Base-by-base conservation (phyloP, 1,140 invertebrate species). In the Thaumatotibia leucotreta region DNA sequence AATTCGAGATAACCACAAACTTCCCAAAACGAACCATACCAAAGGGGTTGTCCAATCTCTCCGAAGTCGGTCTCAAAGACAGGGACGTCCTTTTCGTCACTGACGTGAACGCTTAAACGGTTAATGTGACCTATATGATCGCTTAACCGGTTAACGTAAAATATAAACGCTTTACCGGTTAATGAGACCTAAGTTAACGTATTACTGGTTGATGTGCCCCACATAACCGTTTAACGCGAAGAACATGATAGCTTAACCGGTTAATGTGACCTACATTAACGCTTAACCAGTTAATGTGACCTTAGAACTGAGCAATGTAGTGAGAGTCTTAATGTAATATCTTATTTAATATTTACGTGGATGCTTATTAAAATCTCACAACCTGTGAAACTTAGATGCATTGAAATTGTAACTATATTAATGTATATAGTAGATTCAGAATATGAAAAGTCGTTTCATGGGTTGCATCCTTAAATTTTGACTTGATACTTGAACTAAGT, bases 1-100 rank as follows among this genome's bases (percentile, higher is more conserved):
- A 95, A 81, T 99, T 99, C 89, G 97, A 99, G 92, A 97, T 99
- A 71, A 97, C 96, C 52, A 98, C 97, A 66, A 99, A 98, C 91
- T 99, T 97, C 89, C 98, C 98, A 4, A 96, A 97, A 82, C 94
- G 96, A 69, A 94, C 96, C 39, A 91, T 99, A 22, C 93, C 95
- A 49, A 82, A 82, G n/a, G 85, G 82, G 20, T 76, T 64, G 20
- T 92, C 92, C 54, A 96, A 95, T 11, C 93, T 99, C 45, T 88
- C 89, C 22, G 94, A 97, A 70, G 95, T 95, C 10, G 97, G 97
- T 35, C 93, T 99, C 20, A 96, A 96, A 67, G 96, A 96, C 82
- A 94, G 96, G 45, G 97, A 98, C 92, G 96, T 98, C 83, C 92
- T 99, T 54, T 98, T 98, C 91, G 95, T 99, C 33, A 97, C 98